Evolutionary conservation across 2,113 vertebrate species (phyloP).

Genomic region (Nesospiza acunhae): DNA sequence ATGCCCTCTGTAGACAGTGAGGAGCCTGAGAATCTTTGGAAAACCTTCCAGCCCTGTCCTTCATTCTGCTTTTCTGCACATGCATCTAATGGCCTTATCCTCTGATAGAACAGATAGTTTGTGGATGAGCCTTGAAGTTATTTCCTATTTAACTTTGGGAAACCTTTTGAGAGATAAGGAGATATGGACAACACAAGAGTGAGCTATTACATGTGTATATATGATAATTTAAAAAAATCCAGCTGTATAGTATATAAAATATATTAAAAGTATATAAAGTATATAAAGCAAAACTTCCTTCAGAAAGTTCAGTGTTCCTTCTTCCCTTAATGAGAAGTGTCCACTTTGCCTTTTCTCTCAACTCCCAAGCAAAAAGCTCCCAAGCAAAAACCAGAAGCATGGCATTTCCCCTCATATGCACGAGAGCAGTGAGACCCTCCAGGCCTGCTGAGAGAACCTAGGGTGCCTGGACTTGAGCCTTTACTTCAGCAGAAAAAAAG

Average conservation of each 20-base stretch:
- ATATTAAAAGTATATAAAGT: neutral
- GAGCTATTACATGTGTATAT: neutral
- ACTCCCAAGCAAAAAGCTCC: neutral
- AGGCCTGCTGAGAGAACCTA: neutral
- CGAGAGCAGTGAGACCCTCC: neutral
- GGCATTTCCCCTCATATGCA: neutral
- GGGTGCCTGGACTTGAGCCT: neutral
- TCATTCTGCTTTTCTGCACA: neutral
- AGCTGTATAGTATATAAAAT: neutral
- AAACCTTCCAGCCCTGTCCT: neutral
- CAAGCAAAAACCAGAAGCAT: neutral
- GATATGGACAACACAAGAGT: neutral
- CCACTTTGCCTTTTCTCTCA: neutral
- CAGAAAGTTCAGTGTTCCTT: neutral
- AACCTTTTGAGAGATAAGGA: neutral
- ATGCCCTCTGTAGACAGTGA: neutral
- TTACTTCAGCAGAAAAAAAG: neutral
- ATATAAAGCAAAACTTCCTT: neutral
- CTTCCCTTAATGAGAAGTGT: neutral
- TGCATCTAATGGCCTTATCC: neutral
- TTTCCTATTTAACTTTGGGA: neutral
- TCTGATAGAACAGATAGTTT: neutral
- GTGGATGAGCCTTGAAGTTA: neutral
- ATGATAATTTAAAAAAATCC: neutral
- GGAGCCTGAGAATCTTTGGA: neutral